Percentiles rank a stretch among this genome's conserved stretches.
phyloP scores from a whole-genome alignment of 37 sponge, comb jelly and placozoan species.

The Geodia barretti region DNA sequence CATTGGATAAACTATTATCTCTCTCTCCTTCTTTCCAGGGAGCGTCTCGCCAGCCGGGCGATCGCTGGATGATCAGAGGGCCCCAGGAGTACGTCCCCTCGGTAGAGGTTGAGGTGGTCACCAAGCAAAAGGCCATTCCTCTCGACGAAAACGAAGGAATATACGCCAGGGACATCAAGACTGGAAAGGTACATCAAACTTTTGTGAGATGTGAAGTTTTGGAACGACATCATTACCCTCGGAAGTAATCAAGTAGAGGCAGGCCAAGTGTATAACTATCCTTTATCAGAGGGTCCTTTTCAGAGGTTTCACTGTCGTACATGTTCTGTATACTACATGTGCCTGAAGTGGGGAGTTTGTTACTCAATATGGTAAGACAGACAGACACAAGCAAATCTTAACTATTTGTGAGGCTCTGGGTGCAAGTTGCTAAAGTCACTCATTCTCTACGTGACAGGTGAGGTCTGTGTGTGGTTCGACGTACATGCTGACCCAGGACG shows the following conservation, averaged over 20 bases:
- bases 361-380: too few species aligned
- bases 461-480: slow-evolving; percentile 93
- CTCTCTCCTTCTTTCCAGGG: slow-evolving; percentile 56
- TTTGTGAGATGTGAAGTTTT: background rate
- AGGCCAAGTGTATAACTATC: background rate
- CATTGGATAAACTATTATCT: too few species aligned
- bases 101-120: slow-evolving; percentile 94
- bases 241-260: background rate
- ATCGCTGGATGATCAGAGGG: slow-evolving; percentile 99
- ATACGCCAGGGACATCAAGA: slow-evolving; percentile 97
- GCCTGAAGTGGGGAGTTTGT: too few species aligned
- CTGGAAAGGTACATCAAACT: slow-evolving; percentile 79
- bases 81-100: slow-evolving; percentile 97
- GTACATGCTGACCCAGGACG: slow-evolving; percentile 99
- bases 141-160: slow-evolving; percentile 99
- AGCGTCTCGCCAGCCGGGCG: slow-evolving; percentile 78
- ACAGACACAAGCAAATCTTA: too few species aligned
- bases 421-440: too few species aligned
- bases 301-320: too few species aligned
- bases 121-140: slow-evolving; percentile 95
- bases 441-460: too few species aligned
- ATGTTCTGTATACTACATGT: too few species aligned
- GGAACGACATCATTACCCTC: background rate
- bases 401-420: too few species aligned
- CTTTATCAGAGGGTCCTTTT: too few species aligned